Evolutionary conservation across 1,140 invertebrate genomes (phyloP).

Genomic region (Formica selysi): DNA sequence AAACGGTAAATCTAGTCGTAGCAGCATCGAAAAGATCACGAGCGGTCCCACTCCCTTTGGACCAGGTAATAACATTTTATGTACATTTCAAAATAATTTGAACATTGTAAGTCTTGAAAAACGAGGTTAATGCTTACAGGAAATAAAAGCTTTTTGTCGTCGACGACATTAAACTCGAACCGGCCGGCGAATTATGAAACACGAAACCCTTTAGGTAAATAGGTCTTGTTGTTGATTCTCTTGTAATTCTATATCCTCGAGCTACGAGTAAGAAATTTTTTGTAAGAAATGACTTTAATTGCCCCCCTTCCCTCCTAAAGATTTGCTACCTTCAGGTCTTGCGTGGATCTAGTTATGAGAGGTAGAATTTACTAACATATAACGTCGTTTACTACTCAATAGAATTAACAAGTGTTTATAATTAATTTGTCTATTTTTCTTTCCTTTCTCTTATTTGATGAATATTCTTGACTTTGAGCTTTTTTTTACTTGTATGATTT

Average conservation of each 20-base stretch:
- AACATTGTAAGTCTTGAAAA: slow-evolving; percentile 44
- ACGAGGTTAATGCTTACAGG: slow-evolving; percentile 74
- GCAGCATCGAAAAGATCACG: slow-evolving; percentile 82
- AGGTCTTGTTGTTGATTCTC: slow-evolving; percentile 35
- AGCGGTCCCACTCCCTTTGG: slow-evolving; percentile 88
- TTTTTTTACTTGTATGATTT: slow-evolving; percentile 61
- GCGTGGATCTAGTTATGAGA: slow-evolving; percentile 83
- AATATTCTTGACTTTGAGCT: slow-evolving; percentile 47
- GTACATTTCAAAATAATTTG: background rate
- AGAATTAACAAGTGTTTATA: slow-evolving; percentile 59
- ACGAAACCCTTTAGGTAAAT: slow-evolving; percentile 84
- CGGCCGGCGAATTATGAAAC: slow-evolving; percentile 81
- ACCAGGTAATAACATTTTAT: slow-evolving; percentile 82
- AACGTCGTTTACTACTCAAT: slow-evolving; percentile 70
- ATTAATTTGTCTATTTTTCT: slow-evolving; percentile 35
- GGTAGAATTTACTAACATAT: slow-evolving; percentile 81
- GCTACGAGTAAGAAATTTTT: slow-evolving; percentile 60
- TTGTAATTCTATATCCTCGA: slow-evolving; percentile 44
- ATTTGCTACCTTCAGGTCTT: slow-evolving; percentile 83
- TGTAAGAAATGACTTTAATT: slow-evolving; percentile 65
- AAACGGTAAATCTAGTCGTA: slow-evolving; percentile 78
- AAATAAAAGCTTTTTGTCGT: slow-evolving; percentile 83
- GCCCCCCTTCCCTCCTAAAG: slow-evolving; percentile 76
- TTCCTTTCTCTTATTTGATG: slow-evolving; percentile 57
- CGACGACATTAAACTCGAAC: slow-evolving; percentile 77